phyloP scores from a whole-genome alignment of 2,113 vertebrate species.

The Pardalotus punctatus region DNA sequence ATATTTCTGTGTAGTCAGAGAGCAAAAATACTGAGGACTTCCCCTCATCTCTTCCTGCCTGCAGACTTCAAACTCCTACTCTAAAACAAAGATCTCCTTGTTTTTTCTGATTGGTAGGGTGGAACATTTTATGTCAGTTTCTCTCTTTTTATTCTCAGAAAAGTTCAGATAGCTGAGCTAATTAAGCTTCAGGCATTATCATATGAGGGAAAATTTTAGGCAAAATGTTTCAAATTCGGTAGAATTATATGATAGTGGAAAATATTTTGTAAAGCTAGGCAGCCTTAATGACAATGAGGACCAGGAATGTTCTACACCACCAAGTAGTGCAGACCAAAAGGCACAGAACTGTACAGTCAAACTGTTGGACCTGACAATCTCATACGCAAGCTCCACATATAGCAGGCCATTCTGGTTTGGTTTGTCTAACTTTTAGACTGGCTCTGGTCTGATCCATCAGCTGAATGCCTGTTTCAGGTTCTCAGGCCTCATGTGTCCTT shows the following conservation, averaged over 20 bases:
- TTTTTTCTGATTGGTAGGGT: not conserved
- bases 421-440: not conserved
- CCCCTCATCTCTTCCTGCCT: not conserved
- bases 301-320: not conserved
- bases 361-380: not conserved
- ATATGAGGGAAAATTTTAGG: not conserved
- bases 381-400: not conserved
- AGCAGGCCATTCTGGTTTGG: not conserved
- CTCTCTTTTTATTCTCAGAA: not conserved
- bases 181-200: not conserved
- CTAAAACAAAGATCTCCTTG: not conserved
- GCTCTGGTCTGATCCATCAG: not conserved
- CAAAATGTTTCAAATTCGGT: not conserved
- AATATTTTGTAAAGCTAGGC: not conserved
- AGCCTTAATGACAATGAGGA: not conserved
- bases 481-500: not conserved
- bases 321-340: not conserved
- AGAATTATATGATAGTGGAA: not conserved
- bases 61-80: not conserved
- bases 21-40: not conserved
- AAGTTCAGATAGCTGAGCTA: not conserved
- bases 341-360: not conserved
- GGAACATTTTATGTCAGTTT: not conserved
- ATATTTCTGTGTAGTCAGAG: not conserved
- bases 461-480: not conserved